Conservation (phyloP, 2,797 vertebrate genomes). For the Lutra lutra region DNA sequence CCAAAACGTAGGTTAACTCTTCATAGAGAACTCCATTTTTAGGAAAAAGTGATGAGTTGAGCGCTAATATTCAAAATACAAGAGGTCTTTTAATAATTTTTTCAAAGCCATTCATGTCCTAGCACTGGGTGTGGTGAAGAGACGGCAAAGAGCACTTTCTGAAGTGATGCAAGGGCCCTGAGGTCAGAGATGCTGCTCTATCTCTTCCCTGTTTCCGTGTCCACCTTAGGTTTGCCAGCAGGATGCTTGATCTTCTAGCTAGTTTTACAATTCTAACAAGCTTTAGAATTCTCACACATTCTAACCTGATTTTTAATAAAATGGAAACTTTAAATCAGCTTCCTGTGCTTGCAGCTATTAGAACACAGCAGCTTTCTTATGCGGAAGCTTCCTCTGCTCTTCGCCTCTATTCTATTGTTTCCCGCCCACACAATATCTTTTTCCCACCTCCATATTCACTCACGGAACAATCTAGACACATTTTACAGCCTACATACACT, state of each 20-base stretch:
- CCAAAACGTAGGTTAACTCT: background rate
- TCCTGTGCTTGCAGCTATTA: no score
- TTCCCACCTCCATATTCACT: slow-evolving; percentile 33
- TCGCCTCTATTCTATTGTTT: background rate
- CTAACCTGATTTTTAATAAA: background rate
- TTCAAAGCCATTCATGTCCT: background rate
- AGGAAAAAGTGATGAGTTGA: background rate
- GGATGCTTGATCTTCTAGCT: background rate
- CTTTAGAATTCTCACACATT: background rate
- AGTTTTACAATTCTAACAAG: background rate
- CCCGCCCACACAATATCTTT: background rate
- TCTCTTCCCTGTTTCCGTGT: background rate
- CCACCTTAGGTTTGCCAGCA: background rate
- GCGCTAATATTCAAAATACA: background rate
- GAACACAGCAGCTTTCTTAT: background rate
- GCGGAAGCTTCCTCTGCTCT: background rate
- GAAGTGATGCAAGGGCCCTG: background rate
- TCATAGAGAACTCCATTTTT: background rate
- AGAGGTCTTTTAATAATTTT: background rate
- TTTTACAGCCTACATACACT: background rate
- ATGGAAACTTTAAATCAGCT: background rate
- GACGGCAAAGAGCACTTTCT: background rate
- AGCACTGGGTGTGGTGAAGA: background rate
- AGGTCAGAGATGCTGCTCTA: background rate
- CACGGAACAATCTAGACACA: slow-evolving; percentile 50